Evolutionary conservation across 2,113 vertebrate species (phyloP), one percentile per base, ranked within the genome.

Genomic region (Eublepharis macularius): DNA sequence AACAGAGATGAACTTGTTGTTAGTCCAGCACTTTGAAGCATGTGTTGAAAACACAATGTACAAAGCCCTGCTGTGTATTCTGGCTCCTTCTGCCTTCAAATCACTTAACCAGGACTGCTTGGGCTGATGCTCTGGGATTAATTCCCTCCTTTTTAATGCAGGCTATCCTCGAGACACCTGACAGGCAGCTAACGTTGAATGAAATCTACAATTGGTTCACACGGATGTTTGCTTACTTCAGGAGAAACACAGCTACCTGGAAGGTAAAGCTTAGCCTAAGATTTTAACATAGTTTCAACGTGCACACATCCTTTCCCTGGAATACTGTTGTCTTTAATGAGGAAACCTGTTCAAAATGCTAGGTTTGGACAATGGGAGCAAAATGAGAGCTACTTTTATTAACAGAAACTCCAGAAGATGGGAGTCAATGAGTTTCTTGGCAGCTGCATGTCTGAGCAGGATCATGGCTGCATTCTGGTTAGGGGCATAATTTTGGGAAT

Each of bases 161-260:
- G 99, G 99, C 99, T 96, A 99, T 99, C 94, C 96, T 99, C 96
- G 99, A 99, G 96, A 98, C 99, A 83, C 98, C 99, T 2, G 99
- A 99, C 95, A 97, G 98, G 96, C 98, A 99, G 97, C 96, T 99
- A 96, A 99, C 99, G 82, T 96, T 99, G 93, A 99, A 99, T 26
- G 98, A 99, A 93, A 99, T 99, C 95, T 99, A 99, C 93, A 99
- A 99, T 96, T 99, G 99, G 98, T 99, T 99, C 96, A 99, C 98
- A 24, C 96, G 99, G 95, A 99, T 99, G 98, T 99, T 99, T 69
- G 99, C 99, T 93, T 99, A 99, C 94, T 99, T 99, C 96, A 97
- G 99, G 95, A 98, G 98, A 96, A 99, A 99, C 96, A 99, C 99
- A 7, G 99, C 98, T 92, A 99, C 99, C 89, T 99, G 99, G 99